Conservation (phyloP, 2,888 invertebrate species). For the Gerosis bhagava region DNA sequence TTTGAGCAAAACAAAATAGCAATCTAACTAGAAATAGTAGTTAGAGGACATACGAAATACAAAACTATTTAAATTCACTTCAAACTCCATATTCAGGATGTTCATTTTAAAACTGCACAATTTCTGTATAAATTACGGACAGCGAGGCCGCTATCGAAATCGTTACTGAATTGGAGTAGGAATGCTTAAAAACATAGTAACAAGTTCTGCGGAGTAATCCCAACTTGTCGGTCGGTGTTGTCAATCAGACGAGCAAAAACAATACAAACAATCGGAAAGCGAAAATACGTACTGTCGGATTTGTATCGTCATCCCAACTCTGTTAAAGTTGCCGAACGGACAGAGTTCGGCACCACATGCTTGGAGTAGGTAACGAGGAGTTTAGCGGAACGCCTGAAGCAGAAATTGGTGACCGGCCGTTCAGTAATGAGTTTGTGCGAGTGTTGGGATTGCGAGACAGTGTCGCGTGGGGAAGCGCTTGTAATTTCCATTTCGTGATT, state of each 20-base stretch:
- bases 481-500: slow-evolving; percentile 59
- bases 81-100: too few relatives aligned
- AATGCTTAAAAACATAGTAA: slow-evolving; percentile 37
- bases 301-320: slow-evolving; percentile 49
- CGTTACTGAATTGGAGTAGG: slow-evolving; percentile 12
- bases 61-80: too few relatives aligned
- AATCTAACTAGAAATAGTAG: too few relatives aligned
- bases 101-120: too few relatives aligned
- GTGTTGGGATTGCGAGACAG: slow-evolving; percentile 22
- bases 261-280: slow-evolving; percentile 49
- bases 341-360: slow-evolving; percentile 4
- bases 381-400: slow-evolving; percentile 7
- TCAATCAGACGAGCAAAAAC: slow-evolving; percentile 48
- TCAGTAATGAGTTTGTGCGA: slow-evolving; percentile 28
- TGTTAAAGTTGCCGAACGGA: slow-evolving; percentile 35
- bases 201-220: slow-evolving; percentile 45
- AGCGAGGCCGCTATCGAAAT: slow-evolving; percentile 12
- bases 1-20: too few relatives aligned
- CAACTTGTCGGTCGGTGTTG: slow-evolving; percentile 45
- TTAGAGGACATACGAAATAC: too few relatives aligned
- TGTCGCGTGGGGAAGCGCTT: slow-evolving; percentile 36
- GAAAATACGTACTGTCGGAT: slow-evolving; percentile 48
- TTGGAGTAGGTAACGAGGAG: slow-evolving; percentile 4
- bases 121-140: too few relatives aligned
- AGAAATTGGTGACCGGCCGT: not conserved